Conservation (phyloP, 2,888 invertebrate species). For the Athripsodes cinereus region DNA sequence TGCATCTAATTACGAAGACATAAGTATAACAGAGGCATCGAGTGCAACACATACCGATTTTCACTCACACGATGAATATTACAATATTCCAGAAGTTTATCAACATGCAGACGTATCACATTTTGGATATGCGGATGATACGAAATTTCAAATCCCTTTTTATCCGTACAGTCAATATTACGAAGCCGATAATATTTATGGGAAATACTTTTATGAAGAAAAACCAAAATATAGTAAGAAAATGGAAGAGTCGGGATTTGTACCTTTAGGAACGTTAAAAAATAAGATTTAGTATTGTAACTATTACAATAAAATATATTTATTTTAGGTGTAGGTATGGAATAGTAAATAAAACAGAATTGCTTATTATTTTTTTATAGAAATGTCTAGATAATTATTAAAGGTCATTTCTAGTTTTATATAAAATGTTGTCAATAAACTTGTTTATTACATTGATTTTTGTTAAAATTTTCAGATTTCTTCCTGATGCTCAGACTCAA, state of each 20-base stretch:
- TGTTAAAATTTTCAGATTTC: too few relatives aligned
- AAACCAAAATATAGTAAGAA: conserved; percentile 13
- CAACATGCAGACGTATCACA: neutral
- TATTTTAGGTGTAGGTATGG: too few relatives aligned
- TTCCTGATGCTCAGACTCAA: too few relatives aligned
- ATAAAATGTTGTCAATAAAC: too few relatives aligned
- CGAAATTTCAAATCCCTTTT: neutral
- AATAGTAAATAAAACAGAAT: too few relatives aligned
- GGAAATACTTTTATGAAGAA: conserved; percentile 1
- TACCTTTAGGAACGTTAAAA: conserved; percentile 13
- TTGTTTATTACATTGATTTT: too few relatives aligned
- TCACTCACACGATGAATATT: conserved; percentile 13
- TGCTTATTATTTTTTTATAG: too few relatives aligned
- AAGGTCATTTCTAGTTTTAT: too few relatives aligned
- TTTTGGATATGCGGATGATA: neutral
- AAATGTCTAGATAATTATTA: too few relatives aligned
- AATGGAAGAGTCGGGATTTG: conserved; percentile 20
- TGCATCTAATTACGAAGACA: conserved; percentile 18
- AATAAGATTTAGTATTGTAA: neutral
- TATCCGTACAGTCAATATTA: conserved; percentile 11
- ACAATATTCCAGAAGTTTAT: neutral
- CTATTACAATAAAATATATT: too few relatives aligned
- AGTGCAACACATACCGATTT: conserved; percentile 10
- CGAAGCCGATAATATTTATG: conserved; percentile 11
- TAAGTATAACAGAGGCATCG: conserved; percentile 20